These are phyloP conservation scores for Oncorhynchus gorbuscha DNA, from an alignment of 2,113 vertebrate genomes.

Conservation along the genomic window DNA sequence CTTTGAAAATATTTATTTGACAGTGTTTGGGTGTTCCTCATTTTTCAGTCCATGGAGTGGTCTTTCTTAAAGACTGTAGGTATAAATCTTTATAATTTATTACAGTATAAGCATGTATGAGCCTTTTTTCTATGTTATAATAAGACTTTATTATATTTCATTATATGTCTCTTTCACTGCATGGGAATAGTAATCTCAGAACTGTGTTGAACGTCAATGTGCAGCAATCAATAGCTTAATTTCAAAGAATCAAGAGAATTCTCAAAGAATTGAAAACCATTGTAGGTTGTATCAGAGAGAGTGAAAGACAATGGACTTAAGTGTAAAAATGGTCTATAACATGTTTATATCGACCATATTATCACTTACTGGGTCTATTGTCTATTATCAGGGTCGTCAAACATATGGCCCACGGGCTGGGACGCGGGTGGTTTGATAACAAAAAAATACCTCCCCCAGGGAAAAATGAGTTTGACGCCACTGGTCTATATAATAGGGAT, in stretches of 20 bases:
- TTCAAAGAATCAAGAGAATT: not conserved
- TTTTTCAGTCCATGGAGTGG: not conserved
- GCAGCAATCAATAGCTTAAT: not conserved
- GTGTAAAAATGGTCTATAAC: too few relatives aligned
- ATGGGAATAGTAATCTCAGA: not conserved
- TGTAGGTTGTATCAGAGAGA: not conserved
- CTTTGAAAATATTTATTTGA: conserved; percentile 63
- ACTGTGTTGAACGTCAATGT: not conserved
- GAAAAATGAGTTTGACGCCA: too few relatives aligned
- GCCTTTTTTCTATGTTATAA: too few relatives aligned
- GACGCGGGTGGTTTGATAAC: too few relatives aligned
- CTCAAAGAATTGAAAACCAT: not conserved
- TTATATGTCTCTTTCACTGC: not conserved
- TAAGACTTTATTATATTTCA: too few relatives aligned
- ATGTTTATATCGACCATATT: too few relatives aligned
- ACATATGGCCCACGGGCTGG: too few relatives aligned
- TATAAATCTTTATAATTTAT: not conserved
- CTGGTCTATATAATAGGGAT: too few relatives aligned
- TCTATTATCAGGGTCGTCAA: too few relatives aligned
- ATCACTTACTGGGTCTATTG: too few relatives aligned
- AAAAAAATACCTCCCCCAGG: too few relatives aligned
- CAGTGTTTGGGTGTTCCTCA: conserved; percentile 44
- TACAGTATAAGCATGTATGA: too few relatives aligned
- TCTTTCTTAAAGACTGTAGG: not conserved
- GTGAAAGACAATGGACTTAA: not conserved